Percentiles rank a stretch among this genome's conserved stretches.
Evolutionary conservation across 2,113 vertebrate genomes (phyloP).

Genomic region (Gopherus evgoodei): DNA sequence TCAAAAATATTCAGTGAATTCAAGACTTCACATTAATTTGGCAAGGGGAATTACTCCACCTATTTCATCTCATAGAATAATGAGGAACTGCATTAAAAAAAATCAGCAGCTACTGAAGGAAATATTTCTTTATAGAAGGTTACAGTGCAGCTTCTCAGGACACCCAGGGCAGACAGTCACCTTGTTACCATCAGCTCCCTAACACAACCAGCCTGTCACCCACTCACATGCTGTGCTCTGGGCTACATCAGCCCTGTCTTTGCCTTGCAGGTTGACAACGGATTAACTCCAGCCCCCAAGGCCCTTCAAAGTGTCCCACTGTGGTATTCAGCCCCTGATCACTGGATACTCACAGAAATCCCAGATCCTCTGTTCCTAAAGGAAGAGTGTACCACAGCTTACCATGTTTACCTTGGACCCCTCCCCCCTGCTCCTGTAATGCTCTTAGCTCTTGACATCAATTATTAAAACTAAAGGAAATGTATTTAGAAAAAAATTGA

Average conservation of each 20-base stretch:
- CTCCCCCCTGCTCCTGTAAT: too few species aligned
- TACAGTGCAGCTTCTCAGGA: neutral
- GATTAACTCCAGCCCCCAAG: neutral
- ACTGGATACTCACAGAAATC: neutral
- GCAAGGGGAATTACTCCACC: neutral
- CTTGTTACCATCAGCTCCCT: neutral
- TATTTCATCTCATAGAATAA: neutral
- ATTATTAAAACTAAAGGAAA: too few species aligned
- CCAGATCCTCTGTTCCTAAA: neutral
- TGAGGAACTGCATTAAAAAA: neutral
- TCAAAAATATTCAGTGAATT: neutral
- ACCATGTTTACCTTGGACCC: too few species aligned
- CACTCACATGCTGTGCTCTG: neutral
- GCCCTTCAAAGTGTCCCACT: neutral
- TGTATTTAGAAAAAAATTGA: too few species aligned
- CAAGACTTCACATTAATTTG: neutral
- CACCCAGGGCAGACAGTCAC: neutral
- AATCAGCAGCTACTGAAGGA: too few species aligned
- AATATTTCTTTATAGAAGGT: neutral
- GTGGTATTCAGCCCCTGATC: neutral
- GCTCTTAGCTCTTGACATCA: too few species aligned
- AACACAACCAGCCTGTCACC: neutral
- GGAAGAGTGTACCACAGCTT: neutral
- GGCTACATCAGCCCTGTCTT: neutral
- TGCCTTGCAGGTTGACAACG: neutral